phyloP scores from a whole-genome alignment of 2,797 vertebrate genomes.

The Sibirionetta formosa region DNA sequence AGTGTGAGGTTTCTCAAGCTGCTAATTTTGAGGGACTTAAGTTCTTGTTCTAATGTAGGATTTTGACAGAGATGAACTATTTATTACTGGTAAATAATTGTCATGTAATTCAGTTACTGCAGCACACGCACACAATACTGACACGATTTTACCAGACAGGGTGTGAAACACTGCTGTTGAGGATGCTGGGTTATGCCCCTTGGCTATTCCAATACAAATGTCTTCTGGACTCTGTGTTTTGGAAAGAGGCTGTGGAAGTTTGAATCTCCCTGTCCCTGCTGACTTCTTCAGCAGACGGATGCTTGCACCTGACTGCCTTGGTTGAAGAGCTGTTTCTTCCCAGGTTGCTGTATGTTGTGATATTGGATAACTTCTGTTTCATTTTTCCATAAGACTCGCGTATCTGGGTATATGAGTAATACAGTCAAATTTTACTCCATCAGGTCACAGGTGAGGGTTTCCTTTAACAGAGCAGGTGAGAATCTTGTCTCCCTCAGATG shows the following conservation, averaged over 20 bases:
- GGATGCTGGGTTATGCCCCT: not conserved
- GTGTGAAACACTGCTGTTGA: not conserved
- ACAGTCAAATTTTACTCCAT: not conserved
- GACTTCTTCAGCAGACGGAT: not conserved
- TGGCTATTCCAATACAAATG: not conserved
- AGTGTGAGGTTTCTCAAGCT: not conserved
- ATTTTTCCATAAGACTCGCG: not conserved
- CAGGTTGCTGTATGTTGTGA: not conserved
- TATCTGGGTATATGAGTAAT: not conserved
- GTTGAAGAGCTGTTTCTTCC: not conserved
- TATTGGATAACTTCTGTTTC: not conserved
- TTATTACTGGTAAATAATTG: constrained; percentile 1
- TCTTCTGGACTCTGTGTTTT: not conserved
- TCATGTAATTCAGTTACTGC: not conserved
- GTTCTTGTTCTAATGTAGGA: not conserved
- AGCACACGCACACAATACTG: not conserved
- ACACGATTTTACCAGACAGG: not conserved
- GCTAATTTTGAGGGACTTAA: not conserved
- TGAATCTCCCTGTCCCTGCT: not conserved
- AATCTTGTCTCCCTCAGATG: not conserved
- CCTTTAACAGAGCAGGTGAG: not conserved
- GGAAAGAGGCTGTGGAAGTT: not conserved
- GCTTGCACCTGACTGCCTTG: not conserved
- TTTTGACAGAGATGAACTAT: not conserved
- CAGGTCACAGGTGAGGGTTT: not conserved